A percentile compares a stretch with the other conserved stretches of the same genome.
These are phyloP conservation scores for Calliphora vicina DNA, from an alignment of 1,140 invertebrate species.

Conservation along the genomic window DNA sequence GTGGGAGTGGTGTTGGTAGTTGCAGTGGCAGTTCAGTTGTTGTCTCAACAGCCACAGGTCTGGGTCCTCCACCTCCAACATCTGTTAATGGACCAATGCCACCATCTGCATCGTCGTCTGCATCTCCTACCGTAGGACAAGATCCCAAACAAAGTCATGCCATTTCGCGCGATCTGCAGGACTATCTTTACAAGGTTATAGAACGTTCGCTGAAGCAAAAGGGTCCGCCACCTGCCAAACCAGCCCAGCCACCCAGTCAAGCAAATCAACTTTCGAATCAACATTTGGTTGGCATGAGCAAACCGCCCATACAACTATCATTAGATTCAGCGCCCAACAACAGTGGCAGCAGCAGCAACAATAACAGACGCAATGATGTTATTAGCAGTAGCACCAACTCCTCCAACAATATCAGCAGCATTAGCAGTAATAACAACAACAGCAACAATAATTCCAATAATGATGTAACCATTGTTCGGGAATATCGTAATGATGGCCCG, in stretches of 20 bases:
- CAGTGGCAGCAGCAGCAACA: background rate
- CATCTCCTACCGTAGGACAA: conserved; percentile 29
- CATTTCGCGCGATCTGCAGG: conserved; percentile 50
- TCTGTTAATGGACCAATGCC: conserved; percentile 57
- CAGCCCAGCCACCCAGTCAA: conserved; percentile 24
- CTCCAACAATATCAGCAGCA: conserved; percentile 23
- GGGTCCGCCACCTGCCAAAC: conserved; percentile 56
- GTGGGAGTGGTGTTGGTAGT: conserved; percentile 36
- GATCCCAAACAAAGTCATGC: background rate
- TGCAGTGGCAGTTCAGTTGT: conserved; percentile 37
- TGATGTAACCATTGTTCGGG: conserved; percentile 67
- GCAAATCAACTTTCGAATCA: background rate
- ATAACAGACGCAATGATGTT: conserved; percentile 13
- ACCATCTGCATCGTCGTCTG: conserved; percentile 45
- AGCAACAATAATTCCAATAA: conserved; percentile 39
- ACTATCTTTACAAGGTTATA: conserved; percentile 55
- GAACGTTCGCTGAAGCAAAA: conserved; percentile 57
- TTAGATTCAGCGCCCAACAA: background rate
- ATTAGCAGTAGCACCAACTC: conserved; percentile 32
- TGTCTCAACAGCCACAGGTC: conserved; percentile 40
- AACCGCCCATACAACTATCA: conserved; percentile 32
- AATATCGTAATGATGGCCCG: conserved; percentile 63
- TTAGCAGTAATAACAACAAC: conserved; percentile 22
- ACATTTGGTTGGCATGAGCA: conserved; percentile 40
- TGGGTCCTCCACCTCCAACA: conserved; percentile 39